Base-by-base conservation (phyloP, 2,797 vertebrate genomes). In the Rhinatrema bivittatum region DNA sequence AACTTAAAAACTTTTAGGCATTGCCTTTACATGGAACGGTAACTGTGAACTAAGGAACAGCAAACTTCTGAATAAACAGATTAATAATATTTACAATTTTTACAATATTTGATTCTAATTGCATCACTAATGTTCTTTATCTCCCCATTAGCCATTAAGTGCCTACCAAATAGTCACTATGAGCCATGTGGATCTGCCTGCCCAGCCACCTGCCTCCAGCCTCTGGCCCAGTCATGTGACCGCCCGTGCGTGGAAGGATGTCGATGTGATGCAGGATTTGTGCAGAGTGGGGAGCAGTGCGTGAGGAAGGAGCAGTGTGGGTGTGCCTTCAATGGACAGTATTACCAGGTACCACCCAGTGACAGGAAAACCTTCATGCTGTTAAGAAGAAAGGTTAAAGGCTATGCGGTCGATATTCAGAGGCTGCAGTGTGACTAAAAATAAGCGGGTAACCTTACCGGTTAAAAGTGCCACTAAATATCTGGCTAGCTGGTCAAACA, bases 111-210 rank as follows among this genome's bases (percentile, higher is more conserved):
- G 9, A 20, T 21, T 13, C 10, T 3, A 12, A 6, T 15, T 23
- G 11, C 6, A 10, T 17, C 19, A 15, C 9, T 16, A 33, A 20
- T 25, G 13, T 17, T 7, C 7, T 17, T 9, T 35, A 16, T 29
- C 11, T 10, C 21, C 25, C n/a, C 16, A 25, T 17, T 63, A 85
- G 79, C 53, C 45, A 15, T 46, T 12, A 23, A 37, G 20, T 87
- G 84, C 48, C 79, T 72, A 14, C 46, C 42, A 17, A 79, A 84
- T 53, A 86, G 82, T 27, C 67, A 76, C 39, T 83, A 76, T 18
- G 75, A 81, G 54, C 36, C 47, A 6, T 85, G 82, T 33, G 79
- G 81, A 19, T 75, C 22, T 1, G 75, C 80, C 36, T 89, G 82
- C 37, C 75, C 78, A 7, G 52, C 74, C 20, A 83, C 79, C 5